A percentile compares a stretch with the other conserved stretches of the same genome.
phyloP scores from a whole-genome alignment of 2,888 invertebrate genomes.

The Harmothoe impar region DNA sequence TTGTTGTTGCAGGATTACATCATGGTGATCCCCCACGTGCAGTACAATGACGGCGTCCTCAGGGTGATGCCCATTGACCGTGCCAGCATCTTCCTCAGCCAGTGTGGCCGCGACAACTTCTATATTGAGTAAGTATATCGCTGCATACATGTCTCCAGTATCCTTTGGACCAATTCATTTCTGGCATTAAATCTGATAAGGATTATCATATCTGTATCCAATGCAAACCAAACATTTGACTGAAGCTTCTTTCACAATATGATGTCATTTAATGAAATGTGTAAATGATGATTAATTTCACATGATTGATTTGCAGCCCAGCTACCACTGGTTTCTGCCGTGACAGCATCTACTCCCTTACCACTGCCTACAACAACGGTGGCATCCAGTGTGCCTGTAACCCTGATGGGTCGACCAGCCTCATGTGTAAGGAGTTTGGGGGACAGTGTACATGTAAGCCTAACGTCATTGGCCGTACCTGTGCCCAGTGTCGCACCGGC shows the following conservation, averaged over 20 bases:
- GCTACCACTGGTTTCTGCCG: constrained; percentile 89
- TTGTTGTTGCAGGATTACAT: constrained; percentile 89
- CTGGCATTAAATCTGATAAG: background rate
- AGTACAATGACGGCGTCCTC: constrained; percentile 89
- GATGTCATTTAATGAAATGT: too few relatives aligned
- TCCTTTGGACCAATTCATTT: background rate
- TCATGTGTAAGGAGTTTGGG: constrained; percentile 96
- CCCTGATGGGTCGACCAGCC: constrained; percentile 92
- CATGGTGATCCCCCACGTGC: constrained; percentile 90
- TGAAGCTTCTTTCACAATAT: too few relatives aligned
- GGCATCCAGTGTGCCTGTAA: constrained; percentile 95
- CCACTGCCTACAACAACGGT: constrained; percentile 96
- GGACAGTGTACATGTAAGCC: constrained; percentile 97
- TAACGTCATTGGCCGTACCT: constrained; percentile 94
- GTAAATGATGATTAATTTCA: too few relatives aligned
- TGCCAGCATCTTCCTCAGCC: constrained; percentile 93
- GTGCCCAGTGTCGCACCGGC: constrained; percentile 88
- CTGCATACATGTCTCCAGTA: too few relatives aligned
- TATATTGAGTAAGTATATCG: constrained; percentile 86
- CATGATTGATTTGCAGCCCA: constrained; percentile 64
- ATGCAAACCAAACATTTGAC: too few relatives aligned
- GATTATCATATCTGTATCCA: too few relatives aligned
- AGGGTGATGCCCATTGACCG: constrained; percentile 92
- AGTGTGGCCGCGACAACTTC: constrained; percentile 94
- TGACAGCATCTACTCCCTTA: constrained; percentile 95